Base-by-base conservation (phyloP, 2,888 invertebrate genomes). In the Stenolophus ochropezus region DNA sequence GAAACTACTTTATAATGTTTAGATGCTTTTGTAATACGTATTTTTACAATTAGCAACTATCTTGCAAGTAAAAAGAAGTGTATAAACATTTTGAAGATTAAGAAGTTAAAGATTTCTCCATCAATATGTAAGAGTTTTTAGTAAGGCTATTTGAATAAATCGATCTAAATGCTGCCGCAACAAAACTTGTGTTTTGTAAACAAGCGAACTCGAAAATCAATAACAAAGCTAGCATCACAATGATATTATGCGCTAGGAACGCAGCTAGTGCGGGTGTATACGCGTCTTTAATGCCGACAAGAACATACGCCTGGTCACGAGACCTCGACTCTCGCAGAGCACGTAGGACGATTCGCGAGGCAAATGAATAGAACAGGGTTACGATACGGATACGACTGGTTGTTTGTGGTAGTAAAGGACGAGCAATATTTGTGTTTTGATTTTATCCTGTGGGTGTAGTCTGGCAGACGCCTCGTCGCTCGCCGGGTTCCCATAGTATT, bases 171-270 rank as follows among this genome's bases (percentile, higher is more conserved):
- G 73, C 21, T 49, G 49, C 73, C 49, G 49, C 21, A 49, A 23
- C 23, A 49, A 49, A 73, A 73, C 47, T 61, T 58, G 25, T 79
- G 58, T 80, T 80, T 80, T 80, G 80, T 80, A 80, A 80, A 80
- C 80, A 80, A 80, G 73, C 11, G 18, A 73, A 47, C 78, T 80
- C 73, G 56, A 80, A 80, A 80, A 80, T 80, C 80, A 80, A 80
- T 80, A 80, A 65, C 65, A 77, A 61, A 65, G 77, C 65, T 61
- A 77, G 56, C 21, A 80, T 53, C 47, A 80, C 61, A 61, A 61
- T 61, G 21, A 25, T 61, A 61, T 61, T 61, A 61, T 61, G 61
- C 71, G 71, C 71, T 71, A 71, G 21, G 71, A 42, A 71, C 71
- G 71, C 42, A 71, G 71, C 71, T 71, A 61, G 23, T 21, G 61